Conservation (phyloP, 2,888 invertebrate species). For the Baccha elongata region DNA sequence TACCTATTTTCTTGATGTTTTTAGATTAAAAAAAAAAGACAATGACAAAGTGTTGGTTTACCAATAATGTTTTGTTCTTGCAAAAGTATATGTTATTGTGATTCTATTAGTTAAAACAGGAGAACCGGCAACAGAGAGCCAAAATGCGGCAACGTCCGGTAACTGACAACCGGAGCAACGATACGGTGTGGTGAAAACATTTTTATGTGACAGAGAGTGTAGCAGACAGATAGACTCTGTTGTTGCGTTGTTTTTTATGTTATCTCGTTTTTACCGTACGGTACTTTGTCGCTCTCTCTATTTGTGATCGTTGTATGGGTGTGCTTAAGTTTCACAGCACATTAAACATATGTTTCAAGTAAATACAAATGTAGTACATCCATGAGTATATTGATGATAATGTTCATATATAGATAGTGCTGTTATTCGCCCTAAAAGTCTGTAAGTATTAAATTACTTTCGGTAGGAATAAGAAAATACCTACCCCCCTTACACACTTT, state of each 20-base stretch:
- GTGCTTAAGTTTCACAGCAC: conserved; percentile 60
- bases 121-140: conserved; percentile 59
- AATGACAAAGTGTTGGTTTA: conserved; percentile 14
- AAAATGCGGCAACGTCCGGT: conserved; percentile 41
- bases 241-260: conserved; percentile 28
- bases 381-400: background rate
- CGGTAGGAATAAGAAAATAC: conserved; percentile 10
- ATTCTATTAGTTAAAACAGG: background rate
- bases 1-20: conserved; percentile 28
- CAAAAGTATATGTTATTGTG: conserved; percentile 44
- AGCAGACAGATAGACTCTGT: conserved; percentile 60
- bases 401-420: conserved; percentile 8
- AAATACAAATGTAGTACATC: conserved; percentile 20
- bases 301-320: conserved; percentile 16
- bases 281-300: conserved; percentile 57
- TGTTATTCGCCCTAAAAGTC: conserved; percentile 58
- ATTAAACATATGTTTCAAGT: conserved; percentile 64
- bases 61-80: conserved; percentile 5
- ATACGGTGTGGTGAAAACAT: conserved; percentile 48
- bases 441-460: conserved; percentile 64
- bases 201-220: conserved; percentile 28
- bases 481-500: background rate
- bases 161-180: conserved; percentile 27
- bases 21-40: conserved; percentile 12
- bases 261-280: conserved; percentile 52